A percentile compares a stretch with the other conserved stretches of the same genome.
phyloP scores from a whole-genome alignment of 1,140 invertebrate genomes.

The Apis dorsata region DNA sequence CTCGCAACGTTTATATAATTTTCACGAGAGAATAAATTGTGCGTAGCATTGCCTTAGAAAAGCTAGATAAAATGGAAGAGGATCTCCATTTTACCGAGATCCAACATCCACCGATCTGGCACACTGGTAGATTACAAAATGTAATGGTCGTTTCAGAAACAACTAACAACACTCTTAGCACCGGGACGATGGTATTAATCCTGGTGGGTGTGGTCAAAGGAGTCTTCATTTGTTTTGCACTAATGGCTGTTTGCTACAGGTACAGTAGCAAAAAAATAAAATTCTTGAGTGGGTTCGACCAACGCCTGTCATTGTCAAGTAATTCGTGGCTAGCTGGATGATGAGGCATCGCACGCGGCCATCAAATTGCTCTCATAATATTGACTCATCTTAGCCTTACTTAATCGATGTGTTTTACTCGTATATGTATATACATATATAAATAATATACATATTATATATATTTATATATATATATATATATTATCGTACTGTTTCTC shows the following conservation, averaged over 20 bases:
- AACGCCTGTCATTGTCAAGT: slow-evolving; percentile 75
- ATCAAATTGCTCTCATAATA: slow-evolving; percentile 71
- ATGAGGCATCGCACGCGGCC: slow-evolving; percentile 78
- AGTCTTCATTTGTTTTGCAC: slow-evolving; percentile 96
- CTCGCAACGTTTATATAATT: neutral
- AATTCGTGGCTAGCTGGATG: slow-evolving; percentile 77
- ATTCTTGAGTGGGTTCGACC: slow-evolving; percentile 66
- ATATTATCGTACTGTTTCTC: slow-evolving; percentile 45
- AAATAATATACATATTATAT: slow-evolving; percentile 15
- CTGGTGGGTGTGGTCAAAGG: slow-evolving; percentile 94
- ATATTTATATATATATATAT: slow-evolving; percentile 16
- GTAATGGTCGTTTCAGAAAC: slow-evolving; percentile 82
- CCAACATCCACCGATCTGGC: neutral
- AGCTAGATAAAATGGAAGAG: neutral
- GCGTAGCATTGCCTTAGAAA: too few relatives aligned
- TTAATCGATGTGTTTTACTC: slow-evolving; percentile 61
- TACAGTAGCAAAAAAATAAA: slow-evolving; percentile 82
- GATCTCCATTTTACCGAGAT: neutral
- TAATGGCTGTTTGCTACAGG: slow-evolving; percentile 97
- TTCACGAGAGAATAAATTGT: neutral
- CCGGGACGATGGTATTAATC: slow-evolving; percentile 93
- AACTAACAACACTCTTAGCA: slow-evolving; percentile 90
- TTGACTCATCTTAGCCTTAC: slow-evolving; percentile 71
- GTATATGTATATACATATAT: slow-evolving; percentile 61
- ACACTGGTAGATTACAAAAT: slow-evolving; percentile 53